Conservation (phyloP, 2,888 invertebrate species). For the Chrysodeixis includens region DNA sequence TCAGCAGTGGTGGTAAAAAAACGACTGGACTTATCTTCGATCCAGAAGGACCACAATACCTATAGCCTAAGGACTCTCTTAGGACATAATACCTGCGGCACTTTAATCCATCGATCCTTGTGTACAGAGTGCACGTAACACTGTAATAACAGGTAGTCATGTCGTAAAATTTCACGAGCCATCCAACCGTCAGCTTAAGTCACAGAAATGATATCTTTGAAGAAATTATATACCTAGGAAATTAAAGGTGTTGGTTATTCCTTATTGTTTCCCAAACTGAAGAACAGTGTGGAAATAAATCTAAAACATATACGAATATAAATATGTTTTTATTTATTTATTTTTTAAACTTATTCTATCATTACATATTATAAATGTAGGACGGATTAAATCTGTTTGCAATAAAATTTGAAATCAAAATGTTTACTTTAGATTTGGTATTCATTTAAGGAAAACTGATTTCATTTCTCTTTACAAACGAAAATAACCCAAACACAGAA, state of each 20-base stretch:
- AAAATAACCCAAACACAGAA: constrained; percentile 15
- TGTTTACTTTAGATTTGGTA: not conserved
- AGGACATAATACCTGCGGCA: not conserved
- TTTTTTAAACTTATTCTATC: no score
- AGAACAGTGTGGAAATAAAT: not conserved
- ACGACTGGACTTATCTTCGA: no score
- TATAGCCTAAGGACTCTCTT: not conserved
- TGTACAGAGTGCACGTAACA: not conserved
- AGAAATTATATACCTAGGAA: constrained; percentile 1
- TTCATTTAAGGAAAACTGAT: not conserved
- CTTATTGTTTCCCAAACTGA: not conserved
- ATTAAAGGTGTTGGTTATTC: not conserved
- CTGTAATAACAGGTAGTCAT: constrained; percentile 4
- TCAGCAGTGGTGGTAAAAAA: no score
- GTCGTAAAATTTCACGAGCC: constrained; percentile 2
- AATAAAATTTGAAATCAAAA: no score
- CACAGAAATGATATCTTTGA: not conserved
- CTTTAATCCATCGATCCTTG: not conserved
- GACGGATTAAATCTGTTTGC: no score
- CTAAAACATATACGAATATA: no score
- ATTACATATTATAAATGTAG: no score
- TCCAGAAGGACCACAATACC: no score
- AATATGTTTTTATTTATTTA: no score
- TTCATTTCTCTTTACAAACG: not conserved
- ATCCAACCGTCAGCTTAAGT: not conserved